phyloP scores from a whole-genome alignment of 2,797 vertebrate species.

The Coccyzus lansbergi region DNA sequence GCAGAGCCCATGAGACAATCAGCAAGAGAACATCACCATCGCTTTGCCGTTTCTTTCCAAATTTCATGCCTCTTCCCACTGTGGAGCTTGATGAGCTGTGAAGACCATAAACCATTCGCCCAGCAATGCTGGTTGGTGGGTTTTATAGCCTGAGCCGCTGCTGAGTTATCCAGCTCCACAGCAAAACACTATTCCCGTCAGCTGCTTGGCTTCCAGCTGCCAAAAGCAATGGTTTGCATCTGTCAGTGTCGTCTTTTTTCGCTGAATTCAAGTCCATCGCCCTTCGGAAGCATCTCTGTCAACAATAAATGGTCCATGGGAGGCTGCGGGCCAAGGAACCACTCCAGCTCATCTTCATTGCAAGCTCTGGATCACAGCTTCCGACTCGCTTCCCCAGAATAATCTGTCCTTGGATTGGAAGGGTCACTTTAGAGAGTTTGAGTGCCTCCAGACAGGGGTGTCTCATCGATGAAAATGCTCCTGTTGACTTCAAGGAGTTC shows the following conservation, averaged over 20 bases:
- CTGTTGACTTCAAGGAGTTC: neutral
- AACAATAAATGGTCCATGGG: neutral
- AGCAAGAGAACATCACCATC: neutral
- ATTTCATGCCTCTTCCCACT: neutral
- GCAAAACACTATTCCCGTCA: constrained; percentile 29
- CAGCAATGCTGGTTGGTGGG: neutral
- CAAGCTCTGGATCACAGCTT: neutral
- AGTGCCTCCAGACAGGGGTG: neutral
- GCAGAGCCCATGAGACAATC: neutral
- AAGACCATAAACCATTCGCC: neutral
- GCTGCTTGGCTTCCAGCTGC: constrained; percentile 57
- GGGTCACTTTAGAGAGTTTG: neutral
- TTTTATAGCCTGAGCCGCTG: neutral
- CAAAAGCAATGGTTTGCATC: constrained; percentile 43
- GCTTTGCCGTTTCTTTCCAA: neutral
- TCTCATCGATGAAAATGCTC: neutral
- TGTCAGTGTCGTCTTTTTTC: constrained; percentile 14
- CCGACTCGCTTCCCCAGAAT: neutral
- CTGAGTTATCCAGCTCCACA: neutral
- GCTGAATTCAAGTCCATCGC: constrained; percentile 14
- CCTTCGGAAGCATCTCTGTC: neutral
- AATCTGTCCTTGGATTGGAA: neutral
- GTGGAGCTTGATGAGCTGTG: neutral
- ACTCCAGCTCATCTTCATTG: neutral
- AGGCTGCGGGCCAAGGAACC: neutral